Evolutionary conservation across 1,140 invertebrate species (phyloP).

Genomic region (Drosophila rhopaloa): DNA sequence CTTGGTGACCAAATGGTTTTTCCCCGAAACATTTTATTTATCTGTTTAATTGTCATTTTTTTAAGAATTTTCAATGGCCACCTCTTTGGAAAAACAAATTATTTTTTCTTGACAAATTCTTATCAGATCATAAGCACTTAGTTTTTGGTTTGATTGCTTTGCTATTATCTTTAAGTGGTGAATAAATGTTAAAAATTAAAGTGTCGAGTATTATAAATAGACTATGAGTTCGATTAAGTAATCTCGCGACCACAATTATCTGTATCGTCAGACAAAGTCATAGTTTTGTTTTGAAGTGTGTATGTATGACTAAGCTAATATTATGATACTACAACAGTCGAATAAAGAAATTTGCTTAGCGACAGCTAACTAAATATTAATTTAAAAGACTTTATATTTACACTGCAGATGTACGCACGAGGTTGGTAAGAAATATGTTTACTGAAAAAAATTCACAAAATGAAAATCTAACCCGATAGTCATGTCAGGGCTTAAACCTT

Average conservation of each 20-base stretch:
- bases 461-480: not conserved
- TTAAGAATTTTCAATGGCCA: too few relatives aligned
- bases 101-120: not conserved
- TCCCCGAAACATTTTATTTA: not conserved
- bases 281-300: not conserved
- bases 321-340: not conserved
- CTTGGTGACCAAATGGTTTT: not conserved
- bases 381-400: not conserved
- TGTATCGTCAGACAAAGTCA: not conserved
- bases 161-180: conserved; percentile 2
- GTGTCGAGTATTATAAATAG: not conserved
- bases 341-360: not conserved
- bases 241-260: conserved; percentile 20
- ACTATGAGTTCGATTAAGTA: not conserved
- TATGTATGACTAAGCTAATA: not conserved
- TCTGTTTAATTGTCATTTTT: not conserved
- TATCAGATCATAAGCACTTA: not conserved
- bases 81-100: too few relatives aligned
- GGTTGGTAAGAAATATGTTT: conserved; percentile 1
- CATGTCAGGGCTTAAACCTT: too few relatives aligned
- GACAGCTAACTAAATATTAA: not conserved
- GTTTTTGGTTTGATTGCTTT: not conserved
- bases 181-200: conserved; percentile 16
- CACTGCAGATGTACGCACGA: conserved; percentile 7
- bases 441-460: not conserved